Percentiles rank a stretch among this genome's conserved stretches.
These are phyloP conservation scores for Abramis brama DNA, from an alignment of 2,113 vertebrate species.

Conservation along the genomic window DNA sequence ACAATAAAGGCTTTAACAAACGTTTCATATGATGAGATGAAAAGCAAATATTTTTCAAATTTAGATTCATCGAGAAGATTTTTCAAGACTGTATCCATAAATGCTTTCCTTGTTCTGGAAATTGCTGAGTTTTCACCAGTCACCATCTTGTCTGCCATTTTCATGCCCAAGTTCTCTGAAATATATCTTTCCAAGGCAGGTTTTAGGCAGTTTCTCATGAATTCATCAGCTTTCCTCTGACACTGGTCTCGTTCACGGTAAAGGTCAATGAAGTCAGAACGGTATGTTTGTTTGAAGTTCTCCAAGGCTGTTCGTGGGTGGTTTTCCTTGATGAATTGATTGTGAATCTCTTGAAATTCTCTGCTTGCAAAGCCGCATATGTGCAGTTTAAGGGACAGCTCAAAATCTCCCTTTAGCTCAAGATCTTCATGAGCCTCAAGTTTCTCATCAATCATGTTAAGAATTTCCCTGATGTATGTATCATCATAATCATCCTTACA, in stretches of 20 bases:
- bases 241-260: conserved; percentile 56
- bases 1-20: conserved; percentile 61
- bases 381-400: conserved; percentile 59
- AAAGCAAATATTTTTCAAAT: conserved; percentile 50
- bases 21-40: conserved; percentile 57
- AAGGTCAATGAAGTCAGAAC: conserved; percentile 59
- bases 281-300: conserved; percentile 55
- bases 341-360: conserved; percentile 62
- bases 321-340: conserved; percentile 32
- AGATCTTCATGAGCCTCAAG: neutral
- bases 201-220: conserved; percentile 59
- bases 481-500: conserved; percentile 50
- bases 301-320: conserved; percentile 55
- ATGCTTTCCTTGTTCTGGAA: conserved; percentile 54
- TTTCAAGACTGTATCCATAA: conserved; percentile 62
- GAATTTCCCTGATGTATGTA: conserved; percentile 46
- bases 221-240: conserved; percentile 60
- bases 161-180: conserved; percentile 51
- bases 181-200: conserved; percentile 60
- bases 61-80: conserved; percentile 59
- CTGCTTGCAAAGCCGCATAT: conserved; percentile 64
- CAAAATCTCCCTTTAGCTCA: conserved; percentile 1
- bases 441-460: conserved; percentile 37
- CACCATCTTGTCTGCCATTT: conserved; percentile 65
- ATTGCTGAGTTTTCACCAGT: conserved; percentile 28